Evolutionary conservation across 2,797 vertebrate genomes (phyloP).

Genomic region (Nyctalus aviator): DNA sequence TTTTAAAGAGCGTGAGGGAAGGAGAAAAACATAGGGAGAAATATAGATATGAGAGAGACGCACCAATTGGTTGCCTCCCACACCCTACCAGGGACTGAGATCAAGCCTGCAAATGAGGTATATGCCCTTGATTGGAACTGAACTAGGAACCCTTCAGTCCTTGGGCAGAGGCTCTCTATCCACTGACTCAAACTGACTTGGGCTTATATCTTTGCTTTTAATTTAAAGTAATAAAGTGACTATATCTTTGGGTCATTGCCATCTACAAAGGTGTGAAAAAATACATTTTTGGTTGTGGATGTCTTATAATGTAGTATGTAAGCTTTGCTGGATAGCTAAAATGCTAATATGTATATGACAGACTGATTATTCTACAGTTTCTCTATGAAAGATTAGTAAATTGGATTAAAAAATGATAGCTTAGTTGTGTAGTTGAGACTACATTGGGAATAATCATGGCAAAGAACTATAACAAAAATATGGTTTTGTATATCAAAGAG

Average conservation of each 20-base stretch:
- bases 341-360: background rate
- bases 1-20: too few species aligned
- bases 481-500: background rate
- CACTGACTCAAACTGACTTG: too few species aligned
- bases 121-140: too few species aligned
- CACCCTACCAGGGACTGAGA: too few species aligned
- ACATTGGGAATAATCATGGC: background rate
- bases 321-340: background rate
- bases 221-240: background rate
- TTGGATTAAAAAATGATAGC: background rate
- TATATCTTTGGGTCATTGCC: background rate
- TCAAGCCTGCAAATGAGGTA: too few species aligned
- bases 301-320: background rate
- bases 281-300: background rate
- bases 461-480: conserved; percentile 12
- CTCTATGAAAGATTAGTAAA: background rate
- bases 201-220: too few species aligned
- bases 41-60: too few species aligned
- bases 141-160: too few species aligned
- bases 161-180: too few species aligned
- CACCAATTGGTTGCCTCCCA: too few species aligned
- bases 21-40: too few species aligned
- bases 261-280: background rate
- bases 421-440: background rate
- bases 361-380: background rate